These are phyloP conservation scores for Lagocephalus sceleratus DNA, from an alignment of 2,797 vertebrate species.

Conservation along the genomic window DNA sequence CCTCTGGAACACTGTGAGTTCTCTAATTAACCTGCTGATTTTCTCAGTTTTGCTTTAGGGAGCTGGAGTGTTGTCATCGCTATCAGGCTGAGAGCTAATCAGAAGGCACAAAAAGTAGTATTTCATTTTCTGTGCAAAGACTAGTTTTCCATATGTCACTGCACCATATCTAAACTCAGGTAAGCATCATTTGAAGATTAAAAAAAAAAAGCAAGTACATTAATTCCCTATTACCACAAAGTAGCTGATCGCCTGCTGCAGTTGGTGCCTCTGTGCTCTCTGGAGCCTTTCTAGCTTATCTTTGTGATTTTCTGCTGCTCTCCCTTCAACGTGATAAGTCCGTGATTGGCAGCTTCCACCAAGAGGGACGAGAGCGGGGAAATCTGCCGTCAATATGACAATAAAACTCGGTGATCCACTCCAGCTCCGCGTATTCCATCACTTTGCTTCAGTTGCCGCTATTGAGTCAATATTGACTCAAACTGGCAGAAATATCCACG, in stretches of 20 bases:
- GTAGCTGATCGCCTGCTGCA: conserved; percentile 18
- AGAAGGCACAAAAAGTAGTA: too few relatives aligned
- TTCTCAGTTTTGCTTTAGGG: too few relatives aligned
- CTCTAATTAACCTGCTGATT: too few relatives aligned
- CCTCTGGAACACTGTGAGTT: too few relatives aligned
- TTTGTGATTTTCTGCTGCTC: conserved; percentile 40
- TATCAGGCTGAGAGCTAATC: too few relatives aligned
- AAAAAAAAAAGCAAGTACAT: too few relatives aligned
- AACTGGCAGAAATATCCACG: too few relatives aligned
- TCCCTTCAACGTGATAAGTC: conserved; percentile 30
- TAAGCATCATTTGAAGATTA: too few relatives aligned
- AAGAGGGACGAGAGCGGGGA: conserved; percentile 2
- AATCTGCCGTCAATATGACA: conserved; percentile 20
- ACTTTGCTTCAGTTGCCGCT: conserved; percentile 7
- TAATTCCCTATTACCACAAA: background rate
- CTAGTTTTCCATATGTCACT: too few relatives aligned
- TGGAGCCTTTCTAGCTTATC: conserved; percentile 35
- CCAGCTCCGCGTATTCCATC: conserved; percentile 14
- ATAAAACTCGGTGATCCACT: conserved; percentile 29
- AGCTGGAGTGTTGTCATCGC: too few relatives aligned
- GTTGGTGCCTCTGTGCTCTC: conserved; percentile 30
- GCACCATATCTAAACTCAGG: too few relatives aligned
- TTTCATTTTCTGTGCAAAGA: too few relatives aligned
- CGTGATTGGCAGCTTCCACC: conserved; percentile 41
- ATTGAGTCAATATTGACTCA: background rate